phyloP scores from a whole-genome alignment of 2,113 vertebrate genomes.

The Phrynosoma blainvillii region DNA sequence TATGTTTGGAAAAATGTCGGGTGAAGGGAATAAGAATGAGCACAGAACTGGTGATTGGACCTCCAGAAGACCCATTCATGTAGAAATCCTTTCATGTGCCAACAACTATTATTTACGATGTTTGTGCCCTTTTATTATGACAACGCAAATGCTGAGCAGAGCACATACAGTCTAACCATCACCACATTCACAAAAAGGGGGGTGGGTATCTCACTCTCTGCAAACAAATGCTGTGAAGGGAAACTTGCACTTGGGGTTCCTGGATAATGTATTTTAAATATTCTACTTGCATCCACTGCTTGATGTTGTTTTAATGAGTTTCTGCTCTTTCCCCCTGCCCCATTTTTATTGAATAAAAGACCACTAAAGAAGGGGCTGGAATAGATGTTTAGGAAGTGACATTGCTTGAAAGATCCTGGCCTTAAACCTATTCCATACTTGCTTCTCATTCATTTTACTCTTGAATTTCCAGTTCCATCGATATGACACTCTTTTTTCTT shows the following conservation, averaged over 20 bases:
- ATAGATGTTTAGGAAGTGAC: conserved; percentile 41
- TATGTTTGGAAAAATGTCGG: conserved; percentile 40
- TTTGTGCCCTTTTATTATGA: conserved; percentile 74
- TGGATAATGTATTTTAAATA: conserved; percentile 54
- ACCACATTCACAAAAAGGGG: conserved; percentile 53
- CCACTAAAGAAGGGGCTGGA: conserved; percentile 27
- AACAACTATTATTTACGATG: conserved; percentile 72
- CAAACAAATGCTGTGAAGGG: conserved; percentile 66
- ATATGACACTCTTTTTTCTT: conserved; percentile 50
- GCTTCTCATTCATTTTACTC: conserved; percentile 54
- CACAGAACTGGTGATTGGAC: conserved; percentile 52
- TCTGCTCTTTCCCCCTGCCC: neutral
- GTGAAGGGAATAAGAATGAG: conserved; percentile 23
- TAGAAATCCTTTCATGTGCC: conserved; percentile 69
- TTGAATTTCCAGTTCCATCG: conserved; percentile 53
- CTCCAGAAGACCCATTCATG: conserved; percentile 67
- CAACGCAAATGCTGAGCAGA: conserved; percentile 69
- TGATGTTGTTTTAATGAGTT: conserved; percentile 63
- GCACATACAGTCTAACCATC: conserved; percentile 62
- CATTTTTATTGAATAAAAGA: conserved; percentile 34
- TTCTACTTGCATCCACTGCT: conserved; percentile 54
- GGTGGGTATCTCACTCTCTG: conserved; percentile 49
- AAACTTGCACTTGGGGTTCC: conserved; percentile 56
- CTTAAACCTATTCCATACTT: conserved; percentile 43
- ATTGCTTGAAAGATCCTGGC: conserved; percentile 44